Evolutionary conservation across 2,113 vertebrate species (phyloP), one percentile per base, ranked within the genome.

Genomic region (Bolborhynchus lineola): DNA sequence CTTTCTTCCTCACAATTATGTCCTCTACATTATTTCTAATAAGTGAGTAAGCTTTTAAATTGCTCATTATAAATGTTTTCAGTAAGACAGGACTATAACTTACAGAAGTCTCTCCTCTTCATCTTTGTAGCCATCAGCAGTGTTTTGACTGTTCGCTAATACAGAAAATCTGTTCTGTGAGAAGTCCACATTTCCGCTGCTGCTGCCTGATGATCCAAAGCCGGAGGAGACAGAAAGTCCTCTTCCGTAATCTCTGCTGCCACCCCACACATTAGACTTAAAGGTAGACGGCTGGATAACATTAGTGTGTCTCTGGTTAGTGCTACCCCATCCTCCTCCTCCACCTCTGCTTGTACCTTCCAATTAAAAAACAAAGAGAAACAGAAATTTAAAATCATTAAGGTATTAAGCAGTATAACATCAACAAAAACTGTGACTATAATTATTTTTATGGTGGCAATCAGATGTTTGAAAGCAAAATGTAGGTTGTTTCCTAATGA

Each of bases 21-120:
- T 25, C 26, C 29, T 42, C 44, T 65, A 16, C 20, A 4, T 21
- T 81, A 29, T 8, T 53, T 41, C 52, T 11, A 41, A 15, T 18
- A 63, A 76, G 39, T 19, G 52, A 52, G 13, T 16, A 23, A 72
- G n/a, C 49, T 59, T 80, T 74, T 74, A 44, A 62, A 42, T 52
- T 24, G 37, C 8, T 39, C 35, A 29, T 65, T 65, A 53, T 29
- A 59, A 88, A 83, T 7, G 4, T 21, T 64, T 71, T 42, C 41
- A 65, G 47, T n/a, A 29, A 49, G 20, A 69, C 5, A 86, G 44
- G 23, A 42, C 6, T 69, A 1, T 5, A 49, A 98, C 99, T 98
- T 96, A 99, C 99, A 99, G 76, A 88, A 98, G 96, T 55, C 98
- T 98, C 41, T 98, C 98, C 37, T 98, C 98, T 52, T 99, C 98